phyloP scores from a whole-genome alignment of 1,140 invertebrate species.

The Drosophila pruinosa region DNA sequence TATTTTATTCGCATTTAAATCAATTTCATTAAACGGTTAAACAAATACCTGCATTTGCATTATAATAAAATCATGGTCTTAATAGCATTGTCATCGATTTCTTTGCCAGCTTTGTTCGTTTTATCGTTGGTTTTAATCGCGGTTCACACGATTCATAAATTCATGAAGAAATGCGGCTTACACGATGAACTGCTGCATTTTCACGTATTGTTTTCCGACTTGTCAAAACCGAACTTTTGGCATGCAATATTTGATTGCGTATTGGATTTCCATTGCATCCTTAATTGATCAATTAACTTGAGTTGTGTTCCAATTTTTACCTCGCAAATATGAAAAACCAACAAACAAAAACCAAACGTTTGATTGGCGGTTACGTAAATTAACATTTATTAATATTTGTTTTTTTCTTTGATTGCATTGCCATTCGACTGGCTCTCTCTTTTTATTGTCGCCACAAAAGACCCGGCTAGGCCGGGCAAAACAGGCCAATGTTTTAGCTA shows the following conservation, averaged over 20 bases:
- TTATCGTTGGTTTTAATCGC: background rate
- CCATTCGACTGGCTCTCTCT: slow-evolving; percentile 61
- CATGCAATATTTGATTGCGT: slow-evolving; percentile 12
- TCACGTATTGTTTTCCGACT: background rate
- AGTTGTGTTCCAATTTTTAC: slow-evolving; percentile 41
- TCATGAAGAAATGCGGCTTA: background rate
- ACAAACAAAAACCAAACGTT: slow-evolving; percentile 42
- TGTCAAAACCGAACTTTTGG: background rate
- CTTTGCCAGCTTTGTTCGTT: background rate
- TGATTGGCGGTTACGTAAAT: slow-evolving; percentile 70
- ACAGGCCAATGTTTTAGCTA: slow-evolving; percentile 18
- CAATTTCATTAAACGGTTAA: slow-evolving; percentile 16
- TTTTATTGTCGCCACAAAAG: slow-evolving; percentile 41
- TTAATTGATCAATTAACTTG: slow-evolving; percentile 73
- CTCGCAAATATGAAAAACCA: slow-evolving; percentile 27
- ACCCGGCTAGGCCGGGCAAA: slow-evolving; percentile 6
- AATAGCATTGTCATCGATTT: background rate
- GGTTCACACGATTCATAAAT: background rate
- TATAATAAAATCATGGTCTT: background rate
- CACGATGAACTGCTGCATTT: background rate
- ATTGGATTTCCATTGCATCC: slow-evolving; percentile 39
- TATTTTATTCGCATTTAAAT: slow-evolving; percentile 13
- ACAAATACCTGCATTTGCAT: slow-evolving; percentile 42
- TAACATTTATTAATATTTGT: slow-evolving; percentile 55
- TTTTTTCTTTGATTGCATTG: slow-evolving; percentile 50